Evolutionary conservation across 2,888 invertebrate genomes (phyloP).

Genomic region (Adelphocoris suturalis): DNA sequence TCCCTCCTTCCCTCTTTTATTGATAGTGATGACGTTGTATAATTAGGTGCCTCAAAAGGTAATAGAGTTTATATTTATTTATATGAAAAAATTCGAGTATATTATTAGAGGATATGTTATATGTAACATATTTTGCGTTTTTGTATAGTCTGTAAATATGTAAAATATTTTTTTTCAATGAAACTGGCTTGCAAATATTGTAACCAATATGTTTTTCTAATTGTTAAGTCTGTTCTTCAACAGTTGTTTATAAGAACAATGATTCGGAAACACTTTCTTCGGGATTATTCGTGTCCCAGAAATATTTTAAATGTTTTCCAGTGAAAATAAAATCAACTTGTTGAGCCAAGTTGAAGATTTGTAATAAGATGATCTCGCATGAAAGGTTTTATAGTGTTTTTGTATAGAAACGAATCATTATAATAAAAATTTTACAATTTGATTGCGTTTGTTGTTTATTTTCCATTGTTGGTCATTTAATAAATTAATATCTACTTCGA

Average conservation of each 20-base stretch:
- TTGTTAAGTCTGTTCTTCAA: neutral
- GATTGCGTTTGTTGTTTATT: neutral
- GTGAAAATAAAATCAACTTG: neutral
- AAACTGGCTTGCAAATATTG: slow-evolving; percentile 22
- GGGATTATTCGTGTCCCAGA: neutral
- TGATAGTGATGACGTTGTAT: neutral
- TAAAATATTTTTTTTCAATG: slow-evolving; percentile 1
- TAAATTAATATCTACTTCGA: too few relatives aligned
- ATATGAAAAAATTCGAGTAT: slow-evolving; percentile 21
- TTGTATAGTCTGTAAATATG: slow-evolving; percentile 40
- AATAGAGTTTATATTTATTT: slow-evolving; percentile 41
- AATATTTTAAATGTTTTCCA: slow-evolving; percentile 3
- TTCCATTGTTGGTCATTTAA: neutral
- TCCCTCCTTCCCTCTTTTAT: neutral
- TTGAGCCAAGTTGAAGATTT: neutral
- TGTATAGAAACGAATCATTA: neutral
- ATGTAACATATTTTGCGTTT: neutral
- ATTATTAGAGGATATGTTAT: neutral
- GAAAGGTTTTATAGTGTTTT: slow-evolving; percentile 48
- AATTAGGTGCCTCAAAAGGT: slow-evolving; percentile 28
- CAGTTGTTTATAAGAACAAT: neutral
- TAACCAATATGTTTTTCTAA: slow-evolving; percentile 9
- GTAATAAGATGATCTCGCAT: slow-evolving; percentile 48
- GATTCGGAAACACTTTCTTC: neutral
- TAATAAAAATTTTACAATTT: slow-evolving; percentile 24